Evolutionary conservation across 2,113 vertebrate species (phyloP), one percentile per base, ranked within the genome.

Genomic region (Thunnus maccoyii): DNA sequence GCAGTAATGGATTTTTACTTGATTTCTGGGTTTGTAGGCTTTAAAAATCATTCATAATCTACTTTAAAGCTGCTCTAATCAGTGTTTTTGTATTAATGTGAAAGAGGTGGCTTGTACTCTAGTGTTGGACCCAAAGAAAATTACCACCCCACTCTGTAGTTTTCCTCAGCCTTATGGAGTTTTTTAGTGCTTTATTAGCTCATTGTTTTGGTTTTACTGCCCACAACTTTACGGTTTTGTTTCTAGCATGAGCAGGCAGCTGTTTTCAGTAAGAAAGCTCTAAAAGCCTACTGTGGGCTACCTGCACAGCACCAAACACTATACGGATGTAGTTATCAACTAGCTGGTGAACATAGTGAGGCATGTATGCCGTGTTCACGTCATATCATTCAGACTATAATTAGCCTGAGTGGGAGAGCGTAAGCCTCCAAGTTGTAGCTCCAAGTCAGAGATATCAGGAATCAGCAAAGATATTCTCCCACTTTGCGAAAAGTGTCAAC

Each of bases 191-290:
- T 20, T 65, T 50, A 52, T 48, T 47, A 60, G 52, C 62, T 62
- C 15, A 16, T 72, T 72, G 10, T 48, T 50, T 57, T 41, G 8
- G 8, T 54, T 74, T 74, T 46, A 61, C 57, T 60, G 66, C 57
- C 14, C 18, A 36, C 16, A 70, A 54, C 18, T 72, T 71, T 58
- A 65, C 61, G 25, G 51, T 47, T 67, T 47, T 58, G 32, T 84
- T 84, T 74, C 12, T 25, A 62, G 18, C n/a, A 13, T 25, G 17
- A 20, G 22, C 52, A 54, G 30, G n/a, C 48, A 30, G 25, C 56
- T 30, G 64, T 10, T 46, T 62, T 32, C 36, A 47, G 54, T 44
- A 27, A 54, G 58, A 48, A 58, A 30, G 25, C n/a, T 11, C 30
- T 10, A 20, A 64, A 25, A 63, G 27, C 60, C 5, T 16, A 15